Evolutionary conservation across 1,140 invertebrate genomes (phyloP), one percentile per base, ranked within the genome.

Genomic region (Heliothis virescens): DNA sequence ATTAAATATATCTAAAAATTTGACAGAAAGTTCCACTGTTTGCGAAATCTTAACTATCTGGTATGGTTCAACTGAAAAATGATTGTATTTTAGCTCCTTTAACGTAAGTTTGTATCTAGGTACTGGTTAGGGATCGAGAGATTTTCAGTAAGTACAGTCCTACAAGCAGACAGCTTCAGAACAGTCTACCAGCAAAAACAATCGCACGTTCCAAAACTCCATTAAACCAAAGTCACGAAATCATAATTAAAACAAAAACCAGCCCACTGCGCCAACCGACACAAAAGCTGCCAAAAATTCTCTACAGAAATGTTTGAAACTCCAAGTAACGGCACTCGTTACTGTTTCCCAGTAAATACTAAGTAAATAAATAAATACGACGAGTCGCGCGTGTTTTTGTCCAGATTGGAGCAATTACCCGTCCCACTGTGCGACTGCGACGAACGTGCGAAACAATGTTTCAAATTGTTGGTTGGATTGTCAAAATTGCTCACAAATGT

Each of bases 361-460:
- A 89, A 88, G 89, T 93, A 93, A 93, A 93, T 93, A 93, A 93
- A 93, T 93, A 93, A 93, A 93, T 93, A 91, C 84, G 83, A 84
- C 48, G 71, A 52, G 72, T 83, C 81, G 85, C 87, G 89, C 92
- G 92, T 93, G 92, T 90, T 91, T 91, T 82, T 50, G 47, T 34
- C 62, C 80, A 80, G 86, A 93, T 93, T 93, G 88, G 84, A 91
- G 87, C 91, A 93, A 93, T 93, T 91, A 92, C 79, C 57, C 60
- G 60, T 53, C 15, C 62, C 50, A 18, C 67, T 26, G 65, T 71
- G 72, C 62, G 71, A 29, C 71, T 41, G 34, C 29, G 7, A 10
- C 13, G 74, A 52, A 73, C 55, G 57, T 63, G 29, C 65, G 21
- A 73, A 80, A 80, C 78, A 81, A 79, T 83, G 79, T 86, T 84